A percentile compares a stretch with the other conserved stretches of the same genome.
Evolutionary conservation across 2,113 vertebrate genomes (phyloP).

Genomic region (Mus musculus): GRCm39 chr3:79153001-79153500

Average conservation of each 20-base stretch:
- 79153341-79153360: neutral
- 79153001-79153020: neutral
- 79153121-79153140: neutral
- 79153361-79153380: neutral
- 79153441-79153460: neutral
- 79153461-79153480: neutral
- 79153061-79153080: neutral
- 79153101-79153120: neutral
- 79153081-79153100: neutral
- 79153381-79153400: neutral
- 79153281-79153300: neutral
- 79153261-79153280: neutral
- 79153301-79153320: conserved; percentile 6
- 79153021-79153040: neutral
- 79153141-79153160: neutral
- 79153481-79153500: neutral
- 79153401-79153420: neutral
- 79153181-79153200: neutral
- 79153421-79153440: no score
- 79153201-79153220: no score
- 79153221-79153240: neutral
- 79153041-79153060: neutral
- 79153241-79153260: neutral
- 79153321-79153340: neutral
- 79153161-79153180: neutral